Evolutionary conservation across 2,888 invertebrate genomes (phyloP), one percentile per base, ranked within the genome.

Genomic region (Lycocerus yunnanus): DNA sequence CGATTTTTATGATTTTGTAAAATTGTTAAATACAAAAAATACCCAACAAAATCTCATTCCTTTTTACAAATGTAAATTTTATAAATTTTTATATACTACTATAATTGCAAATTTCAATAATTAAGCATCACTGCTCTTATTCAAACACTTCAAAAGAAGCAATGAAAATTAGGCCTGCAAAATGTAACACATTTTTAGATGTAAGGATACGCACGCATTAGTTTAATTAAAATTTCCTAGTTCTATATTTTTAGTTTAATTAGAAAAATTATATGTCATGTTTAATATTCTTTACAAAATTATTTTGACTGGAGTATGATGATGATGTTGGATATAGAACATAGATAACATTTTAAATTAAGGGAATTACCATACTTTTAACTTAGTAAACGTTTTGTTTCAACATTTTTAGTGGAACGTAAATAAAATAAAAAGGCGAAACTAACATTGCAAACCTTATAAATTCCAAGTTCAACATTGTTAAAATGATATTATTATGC

Each of bases 401-500:
- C 61, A n/a, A 70, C 74, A 43, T 70, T 69, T 73, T 70, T 67
- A 60, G 27, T 67, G 66, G 16, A 58, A 68, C 69, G 68, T 72
- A 75, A 69, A 75, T 69, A 72, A 67, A 70, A 72, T 75, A 72
- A 75, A 75, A 74, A 74, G 68, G 70, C 75, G 68, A 69, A 73
- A 70, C 73, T 73, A 72, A 73, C 72, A 77, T 76, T 74, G 77
- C 73, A 74, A 77, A 72, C 71, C 66, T 74, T 74, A 78, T 78
- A 78, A 77, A 77, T 78, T 78, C 72, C 73, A 76, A 77, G 73
- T 77, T 78, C 74, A 59, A 67, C 73, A 68, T 77, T 76, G 78
- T 76, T 77, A 77, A 78, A 77, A 76, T 71, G 74, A 74, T 77
- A 76, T 74, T 78, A 78, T 77, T 78, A 77, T 77, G 71, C 74